Percentiles rank a stretch among this genome's conserved stretches.
Evolutionary conservation across 2,797 vertebrate species (phyloP).

Genomic region (Mormyrops attenuatus): DNA sequence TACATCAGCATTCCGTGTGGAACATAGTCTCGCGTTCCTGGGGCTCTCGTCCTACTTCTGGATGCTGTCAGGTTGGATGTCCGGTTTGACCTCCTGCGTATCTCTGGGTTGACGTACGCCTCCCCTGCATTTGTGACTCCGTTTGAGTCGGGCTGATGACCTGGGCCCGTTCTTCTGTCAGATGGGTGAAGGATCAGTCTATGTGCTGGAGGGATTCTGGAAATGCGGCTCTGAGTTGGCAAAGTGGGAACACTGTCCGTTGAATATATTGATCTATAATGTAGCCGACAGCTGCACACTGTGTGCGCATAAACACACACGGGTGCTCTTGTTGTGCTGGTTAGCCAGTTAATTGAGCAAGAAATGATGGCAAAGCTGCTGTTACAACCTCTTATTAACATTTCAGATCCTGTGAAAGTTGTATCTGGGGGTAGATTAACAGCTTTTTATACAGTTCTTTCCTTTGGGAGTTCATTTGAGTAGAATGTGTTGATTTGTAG

Average conservation of each 20-base stretch:
- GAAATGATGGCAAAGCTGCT: neutral
- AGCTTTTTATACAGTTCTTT: constrained; percentile 8
- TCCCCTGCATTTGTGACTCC: neutral
- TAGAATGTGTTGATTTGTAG: neutral
- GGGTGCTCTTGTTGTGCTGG: neutral
- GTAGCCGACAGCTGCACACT: neutral
- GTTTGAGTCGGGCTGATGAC: neutral
- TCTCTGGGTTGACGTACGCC: neutral
- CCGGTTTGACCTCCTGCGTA: neutral
- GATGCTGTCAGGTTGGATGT: neutral
- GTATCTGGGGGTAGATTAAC: neutral
- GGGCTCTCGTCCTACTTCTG: neutral
- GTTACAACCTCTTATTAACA: neutral
- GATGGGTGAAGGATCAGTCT: neutral
- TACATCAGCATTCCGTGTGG: neutral
- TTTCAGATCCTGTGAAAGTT: neutral
- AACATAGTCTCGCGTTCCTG: neutral
- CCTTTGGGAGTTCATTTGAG: neutral
- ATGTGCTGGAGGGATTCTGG: neutral
- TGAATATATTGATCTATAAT: neutral
- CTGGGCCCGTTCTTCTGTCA: neutral
- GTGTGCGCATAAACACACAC: neutral
- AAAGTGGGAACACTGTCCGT: neutral
- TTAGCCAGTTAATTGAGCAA: neutral
- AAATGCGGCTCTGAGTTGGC: neutral